A percentile compares a stretch with the other conserved stretches of the same genome.
Conservation (phyloP, 2,113 vertebrate species). For the Paramormyrops kingsleyae region DNA sequence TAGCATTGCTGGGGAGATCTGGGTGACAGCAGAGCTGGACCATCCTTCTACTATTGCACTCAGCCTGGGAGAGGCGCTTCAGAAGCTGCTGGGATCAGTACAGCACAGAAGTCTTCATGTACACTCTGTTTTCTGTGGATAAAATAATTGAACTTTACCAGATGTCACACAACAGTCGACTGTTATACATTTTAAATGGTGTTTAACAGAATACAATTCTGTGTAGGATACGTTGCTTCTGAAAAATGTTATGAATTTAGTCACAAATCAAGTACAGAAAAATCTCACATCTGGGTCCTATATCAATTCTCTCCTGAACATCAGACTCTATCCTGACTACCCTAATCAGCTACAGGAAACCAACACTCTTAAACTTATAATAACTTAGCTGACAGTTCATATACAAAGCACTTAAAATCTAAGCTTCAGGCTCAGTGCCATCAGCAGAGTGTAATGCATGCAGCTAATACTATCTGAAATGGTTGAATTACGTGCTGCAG, state of each 20-base stretch:
- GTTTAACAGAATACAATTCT: not conserved
- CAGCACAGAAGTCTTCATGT: constrained; percentile 59
- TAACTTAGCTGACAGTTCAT: not conserved
- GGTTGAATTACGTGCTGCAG: not conserved
- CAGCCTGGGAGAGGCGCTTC: not conserved
- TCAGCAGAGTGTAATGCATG: not conserved
- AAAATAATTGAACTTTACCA: not conserved
- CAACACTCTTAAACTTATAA: not conserved
- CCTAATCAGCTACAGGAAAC: not conserved
- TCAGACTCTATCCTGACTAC: not conserved
- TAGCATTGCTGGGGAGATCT: not conserved
- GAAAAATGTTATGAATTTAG: not conserved
- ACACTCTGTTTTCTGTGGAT: constrained; percentile 51
- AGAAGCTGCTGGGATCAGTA: constrained; percentile 42
- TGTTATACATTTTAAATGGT: not conserved
- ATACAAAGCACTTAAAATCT: not conserved
- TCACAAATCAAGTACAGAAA: not conserved
- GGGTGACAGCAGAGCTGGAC: not conserved
- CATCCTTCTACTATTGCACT: not conserved
- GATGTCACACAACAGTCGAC: not conserved
- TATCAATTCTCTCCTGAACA: not conserved
- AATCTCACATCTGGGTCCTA: not conserved
- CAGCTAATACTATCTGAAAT: not conserved
- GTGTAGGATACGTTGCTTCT: not conserved
- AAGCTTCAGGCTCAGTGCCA: not conserved